These are phyloP conservation scores for Lacanobia wlatinum DNA, from an alignment of 2,888 invertebrate species.

Conservation along the genomic window DNA sequence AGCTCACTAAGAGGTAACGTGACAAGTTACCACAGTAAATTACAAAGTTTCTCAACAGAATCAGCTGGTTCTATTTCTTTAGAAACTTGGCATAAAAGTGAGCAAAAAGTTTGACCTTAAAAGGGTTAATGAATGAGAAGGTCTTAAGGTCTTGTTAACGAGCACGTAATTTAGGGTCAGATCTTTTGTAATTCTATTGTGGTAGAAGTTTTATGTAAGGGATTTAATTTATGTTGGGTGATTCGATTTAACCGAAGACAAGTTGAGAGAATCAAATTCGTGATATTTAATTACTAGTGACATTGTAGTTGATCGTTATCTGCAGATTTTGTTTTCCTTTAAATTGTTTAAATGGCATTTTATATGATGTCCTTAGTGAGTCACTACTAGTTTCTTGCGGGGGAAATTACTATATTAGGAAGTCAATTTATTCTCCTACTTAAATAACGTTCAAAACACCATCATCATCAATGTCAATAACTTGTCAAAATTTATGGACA, in stretches of 20 bases:
- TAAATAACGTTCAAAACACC: no score
- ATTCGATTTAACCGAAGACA: constrained; percentile 7
- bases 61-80: constrained; percentile 53
- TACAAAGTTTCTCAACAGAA: constrained; percentile 55
- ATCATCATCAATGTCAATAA: no score
- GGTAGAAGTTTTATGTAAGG: constrained; percentile 9
- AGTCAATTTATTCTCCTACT: no score
- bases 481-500: no score
- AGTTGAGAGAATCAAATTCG: not conserved
- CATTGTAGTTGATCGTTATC: no score
- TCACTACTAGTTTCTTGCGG: no score
- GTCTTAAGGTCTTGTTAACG: constrained; percentile 26
- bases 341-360: no score
- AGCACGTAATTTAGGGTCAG: constrained; percentile 41
- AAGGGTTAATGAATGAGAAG: constrained; percentile 56
- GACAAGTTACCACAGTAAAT: constrained; percentile 61
- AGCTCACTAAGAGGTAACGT: constrained; percentile 43
- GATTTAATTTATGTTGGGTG: not conserved
- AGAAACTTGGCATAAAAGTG: constrained; percentile 45
- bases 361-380: no score
- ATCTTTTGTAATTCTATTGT: constrained; percentile 24
- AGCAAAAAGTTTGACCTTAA: constrained; percentile 39
- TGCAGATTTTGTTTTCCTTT: no score
- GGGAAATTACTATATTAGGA: no score
- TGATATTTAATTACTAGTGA: no score